Conservation (phyloP, 2,888 invertebrate genomes). For the Hyles lineata region DNA sequence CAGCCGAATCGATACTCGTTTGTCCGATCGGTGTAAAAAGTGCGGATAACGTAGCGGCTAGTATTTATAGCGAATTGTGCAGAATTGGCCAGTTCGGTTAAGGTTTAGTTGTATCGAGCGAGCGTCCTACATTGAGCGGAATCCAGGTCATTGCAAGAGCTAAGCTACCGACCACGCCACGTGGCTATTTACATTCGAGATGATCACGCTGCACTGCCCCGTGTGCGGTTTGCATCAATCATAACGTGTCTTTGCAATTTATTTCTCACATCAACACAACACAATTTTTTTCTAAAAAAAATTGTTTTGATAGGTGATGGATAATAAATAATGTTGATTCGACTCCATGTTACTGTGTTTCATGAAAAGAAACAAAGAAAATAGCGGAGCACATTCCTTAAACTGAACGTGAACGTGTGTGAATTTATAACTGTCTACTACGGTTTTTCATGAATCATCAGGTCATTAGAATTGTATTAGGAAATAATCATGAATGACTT, state of each 20-base stretch:
- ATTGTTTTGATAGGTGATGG: too few relatives aligned
- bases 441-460: background rate
- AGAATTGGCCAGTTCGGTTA: constrained; percentile 13
- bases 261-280: background rate
- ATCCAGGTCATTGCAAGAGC: constrained; percentile 25
- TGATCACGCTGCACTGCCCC: background rate
- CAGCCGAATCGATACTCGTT: too few relatives aligned
- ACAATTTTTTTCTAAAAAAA: background rate
- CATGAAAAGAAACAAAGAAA: too few relatives aligned
- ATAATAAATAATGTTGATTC: too few relatives aligned
- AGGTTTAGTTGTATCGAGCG: constrained; percentile 8
- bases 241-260: background rate
- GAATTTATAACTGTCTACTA: too few relatives aligned
- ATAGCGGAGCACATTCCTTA: background rate
- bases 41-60: background rate
- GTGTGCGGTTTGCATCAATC: background rate
- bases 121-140: constrained; percentile 17
- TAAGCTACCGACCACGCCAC: constrained; percentile 11
- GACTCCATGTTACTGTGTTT: too few relatives aligned
- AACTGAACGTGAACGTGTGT: background rate
- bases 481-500: too few relatives aligned
- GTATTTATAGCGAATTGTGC: constrained; percentile 4
- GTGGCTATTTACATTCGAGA: background rate
- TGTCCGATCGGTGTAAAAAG: too few relatives aligned
- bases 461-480: constrained; percentile 1